Evolutionary conservation across 2,888 invertebrate species (phyloP).

Genomic region (Liopterus haemorrhoidalis): DNA sequence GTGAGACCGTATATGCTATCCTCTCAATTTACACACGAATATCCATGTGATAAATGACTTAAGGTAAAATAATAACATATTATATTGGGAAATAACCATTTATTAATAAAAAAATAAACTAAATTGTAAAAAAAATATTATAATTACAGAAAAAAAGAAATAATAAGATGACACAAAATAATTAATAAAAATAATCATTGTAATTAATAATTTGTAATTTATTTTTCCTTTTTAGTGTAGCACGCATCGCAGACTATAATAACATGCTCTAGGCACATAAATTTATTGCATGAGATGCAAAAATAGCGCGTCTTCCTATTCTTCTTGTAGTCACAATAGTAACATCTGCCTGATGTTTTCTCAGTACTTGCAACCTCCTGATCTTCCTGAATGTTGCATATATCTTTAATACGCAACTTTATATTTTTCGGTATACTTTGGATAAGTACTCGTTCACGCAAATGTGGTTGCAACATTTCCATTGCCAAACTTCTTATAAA

Average conservation of each 20-base stretch:
- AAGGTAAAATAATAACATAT: too few relatives aligned
- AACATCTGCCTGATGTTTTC: constrained; percentile 5
- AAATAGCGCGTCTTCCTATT: constrained; percentile 2
- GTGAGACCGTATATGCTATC: too few relatives aligned
- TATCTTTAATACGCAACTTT: constrained; percentile 3
- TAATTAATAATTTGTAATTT: too few relatives aligned
- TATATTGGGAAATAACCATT: too few relatives aligned
- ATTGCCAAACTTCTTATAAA: constrained; percentile 8
- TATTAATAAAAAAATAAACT: too few relatives aligned
- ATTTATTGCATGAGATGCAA: constrained; percentile 9
- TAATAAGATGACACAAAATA: too few relatives aligned
- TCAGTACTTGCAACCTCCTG: constrained; percentile 1
- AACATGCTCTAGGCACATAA: constrained; percentile 5
- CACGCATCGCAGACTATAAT: constrained; percentile 8
- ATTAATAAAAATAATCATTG: too few relatives aligned
- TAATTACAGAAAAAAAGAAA: too few relatives aligned
- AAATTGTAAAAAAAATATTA: too few relatives aligned
- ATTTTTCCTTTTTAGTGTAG: too few relatives aligned
- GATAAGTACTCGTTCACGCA: neutral
- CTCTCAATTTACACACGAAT: too few relatives aligned
- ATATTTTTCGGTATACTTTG: constrained; percentile 4
- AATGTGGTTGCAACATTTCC: neutral
- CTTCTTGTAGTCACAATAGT: neutral
- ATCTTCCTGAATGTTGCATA: constrained; percentile 4
- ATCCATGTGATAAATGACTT: too few relatives aligned